phyloP scores from a whole-genome alignment of 2,888 invertebrate genomes.

The Xanthorhoe designata region DNA sequence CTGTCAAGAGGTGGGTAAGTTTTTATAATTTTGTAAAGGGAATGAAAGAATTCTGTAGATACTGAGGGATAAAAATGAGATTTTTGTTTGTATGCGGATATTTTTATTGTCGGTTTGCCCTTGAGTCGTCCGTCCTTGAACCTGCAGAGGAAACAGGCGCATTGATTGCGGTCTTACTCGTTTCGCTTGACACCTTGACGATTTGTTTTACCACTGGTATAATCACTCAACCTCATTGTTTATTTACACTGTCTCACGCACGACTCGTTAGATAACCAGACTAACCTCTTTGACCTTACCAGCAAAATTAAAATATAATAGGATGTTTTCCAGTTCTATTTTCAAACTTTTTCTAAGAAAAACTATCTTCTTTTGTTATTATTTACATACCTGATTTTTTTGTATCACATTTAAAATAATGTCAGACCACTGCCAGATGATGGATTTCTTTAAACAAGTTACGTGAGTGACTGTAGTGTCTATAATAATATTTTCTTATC shows the following conservation, averaged over 20 bases:
- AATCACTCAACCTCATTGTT: slow-evolving; percentile 1
- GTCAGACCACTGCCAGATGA: slow-evolving; percentile 55
- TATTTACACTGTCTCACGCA: slow-evolving; percentile 36
- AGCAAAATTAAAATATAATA: slow-evolving; percentile 27
- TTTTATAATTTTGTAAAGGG: slow-evolving; percentile 55
- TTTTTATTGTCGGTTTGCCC: slow-evolving; percentile 57
- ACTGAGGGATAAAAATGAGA: background rate
- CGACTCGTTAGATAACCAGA: slow-evolving; percentile 67
- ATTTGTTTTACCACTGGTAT: background rate
- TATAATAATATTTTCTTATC: slow-evolving; percentile 54
- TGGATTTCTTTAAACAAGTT: slow-evolving; percentile 52
- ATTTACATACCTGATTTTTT: slow-evolving; percentile 28
- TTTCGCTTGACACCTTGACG: slow-evolving; percentile 6
- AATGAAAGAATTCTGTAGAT: slow-evolving; percentile 4
- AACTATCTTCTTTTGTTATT: slow-evolving; percentile 9
- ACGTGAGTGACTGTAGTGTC: slow-evolving; percentile 38
- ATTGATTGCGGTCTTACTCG: slow-evolving; percentile 49
- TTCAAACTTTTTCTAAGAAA: background rate
- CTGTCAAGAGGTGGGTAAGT: slow-evolving; percentile 93
- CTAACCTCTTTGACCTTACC: slow-evolving; percentile 72
- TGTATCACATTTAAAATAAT: slow-evolving; percentile 1
- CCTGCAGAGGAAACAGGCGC: slow-evolving; percentile 56
- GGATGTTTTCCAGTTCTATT: slow-evolving; percentile 19
- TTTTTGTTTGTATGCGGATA: slow-evolving; percentile 36
- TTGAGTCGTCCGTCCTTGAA: slow-evolving; percentile 79